Evolutionary conservation across 2,888 invertebrate genomes (phyloP).

Genomic region (Eucriotettix oculatus): DNA sequence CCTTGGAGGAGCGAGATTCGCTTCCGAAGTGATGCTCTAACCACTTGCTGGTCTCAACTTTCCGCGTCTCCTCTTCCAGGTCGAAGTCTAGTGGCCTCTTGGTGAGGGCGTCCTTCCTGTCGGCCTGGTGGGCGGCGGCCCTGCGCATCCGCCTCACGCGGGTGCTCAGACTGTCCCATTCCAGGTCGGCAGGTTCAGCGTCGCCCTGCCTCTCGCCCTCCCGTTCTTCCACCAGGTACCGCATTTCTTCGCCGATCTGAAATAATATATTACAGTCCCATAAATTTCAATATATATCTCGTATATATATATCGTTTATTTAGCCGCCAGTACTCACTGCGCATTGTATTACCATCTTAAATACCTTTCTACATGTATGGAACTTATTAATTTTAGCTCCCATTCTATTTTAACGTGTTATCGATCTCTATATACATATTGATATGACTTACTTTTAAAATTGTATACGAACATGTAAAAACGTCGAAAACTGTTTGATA

Average conservation of each 20-base stretch:
- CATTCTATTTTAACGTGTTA: no score
- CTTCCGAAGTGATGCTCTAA: slow-evolving; percentile 80
- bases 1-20: slow-evolving; percentile 61
- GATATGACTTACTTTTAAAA: no score
- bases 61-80: slow-evolving; percentile 75
- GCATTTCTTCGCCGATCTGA: slow-evolving; percentile 58
- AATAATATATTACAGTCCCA: background rate
- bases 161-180: slow-evolving; percentile 67
- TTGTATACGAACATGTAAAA: no score
- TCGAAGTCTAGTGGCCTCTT: slow-evolving; percentile 71
- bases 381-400: no score
- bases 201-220: slow-evolving; percentile 53
- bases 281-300: no score
- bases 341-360: no score
- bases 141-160: slow-evolving; percentile 47
- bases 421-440: no score
- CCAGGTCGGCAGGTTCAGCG: slow-evolving; percentile 47
- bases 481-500: no score
- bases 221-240: slow-evolving; percentile 64
- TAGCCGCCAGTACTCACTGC: no score
- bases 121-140: slow-evolving; percentile 23
- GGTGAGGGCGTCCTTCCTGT: slow-evolving; percentile 65
- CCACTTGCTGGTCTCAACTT: slow-evolving; percentile 83
- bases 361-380: no score
- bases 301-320: no score